Percentiles rank a stretch among this genome's conserved stretches.
Evolutionary conservation across 2,797 vertebrate species (phyloP).

Genomic region (Spinibarbus caldwelli): DNA sequence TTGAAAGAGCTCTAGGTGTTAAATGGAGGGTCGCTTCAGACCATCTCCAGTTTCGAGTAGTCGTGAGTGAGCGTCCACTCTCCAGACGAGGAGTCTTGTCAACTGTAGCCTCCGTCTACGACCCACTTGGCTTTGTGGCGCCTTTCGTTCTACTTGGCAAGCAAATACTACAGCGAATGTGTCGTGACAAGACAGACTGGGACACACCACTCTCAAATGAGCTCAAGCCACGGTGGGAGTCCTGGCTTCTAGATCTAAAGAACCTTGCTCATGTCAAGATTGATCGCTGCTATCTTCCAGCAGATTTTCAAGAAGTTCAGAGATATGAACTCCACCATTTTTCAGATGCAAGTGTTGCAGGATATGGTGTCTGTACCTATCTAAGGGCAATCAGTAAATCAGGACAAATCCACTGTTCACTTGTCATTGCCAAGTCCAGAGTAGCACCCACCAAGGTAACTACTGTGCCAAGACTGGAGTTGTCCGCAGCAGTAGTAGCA

Average conservation of each 20-base stretch:
- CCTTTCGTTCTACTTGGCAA: not conserved
- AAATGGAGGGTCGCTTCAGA: no score
- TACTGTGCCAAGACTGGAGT: not conserved
- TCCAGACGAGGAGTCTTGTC: no score
- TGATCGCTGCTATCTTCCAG: not conserved
- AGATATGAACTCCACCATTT: not conserved
- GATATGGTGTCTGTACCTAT: slow-evolving; percentile 7
- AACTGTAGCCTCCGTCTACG: no score
- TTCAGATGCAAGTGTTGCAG: not conserved
- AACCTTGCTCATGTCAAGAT: not conserved
- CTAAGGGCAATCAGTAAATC: not conserved
- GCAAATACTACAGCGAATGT: not conserved
- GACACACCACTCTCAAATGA: not conserved
- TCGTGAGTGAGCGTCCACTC: no score
- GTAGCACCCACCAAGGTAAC: not conserved
- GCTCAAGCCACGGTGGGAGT: not conserved
- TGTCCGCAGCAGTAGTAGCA: not conserved
- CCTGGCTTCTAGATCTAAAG: not conserved
- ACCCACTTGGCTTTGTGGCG: no score
- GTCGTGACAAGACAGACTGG: not conserved
- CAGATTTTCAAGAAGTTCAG: not conserved
- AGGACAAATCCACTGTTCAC: not conserved
- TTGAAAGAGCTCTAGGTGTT: no score
- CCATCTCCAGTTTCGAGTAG: no score
- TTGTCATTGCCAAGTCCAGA: not conserved